These are phyloP conservation scores for Ladona fulva DNA, from an alignment of 1,140 invertebrate species.

Conservation along the genomic window DNA sequence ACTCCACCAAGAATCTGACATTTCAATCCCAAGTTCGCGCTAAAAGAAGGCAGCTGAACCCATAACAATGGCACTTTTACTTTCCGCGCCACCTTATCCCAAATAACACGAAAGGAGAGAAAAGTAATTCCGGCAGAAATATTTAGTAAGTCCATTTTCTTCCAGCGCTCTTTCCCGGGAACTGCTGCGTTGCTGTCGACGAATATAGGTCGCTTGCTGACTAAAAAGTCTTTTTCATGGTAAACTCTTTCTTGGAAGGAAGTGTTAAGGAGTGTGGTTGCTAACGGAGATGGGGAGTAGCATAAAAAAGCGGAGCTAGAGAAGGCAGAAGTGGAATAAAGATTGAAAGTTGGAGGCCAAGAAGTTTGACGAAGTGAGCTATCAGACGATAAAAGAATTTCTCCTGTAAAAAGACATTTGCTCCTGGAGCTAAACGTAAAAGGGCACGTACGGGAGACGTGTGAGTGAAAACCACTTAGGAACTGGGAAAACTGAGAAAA, in stretches of 20 bases:
- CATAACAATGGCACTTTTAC: background rate
- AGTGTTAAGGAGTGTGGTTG: too few species aligned
- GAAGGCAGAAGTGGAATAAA: background rate
- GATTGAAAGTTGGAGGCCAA: background rate
- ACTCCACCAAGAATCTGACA: background rate
- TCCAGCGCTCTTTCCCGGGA: too few species aligned
- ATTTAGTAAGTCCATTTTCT: background rate
- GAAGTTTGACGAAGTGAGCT: background rate
- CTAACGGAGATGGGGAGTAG: too few species aligned
- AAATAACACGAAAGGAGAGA: background rate
- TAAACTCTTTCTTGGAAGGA: too few species aligned
- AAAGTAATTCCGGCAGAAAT: background rate
- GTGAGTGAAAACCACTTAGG: too few species aligned
- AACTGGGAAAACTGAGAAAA: too few species aligned
- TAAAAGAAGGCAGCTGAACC: background rate
- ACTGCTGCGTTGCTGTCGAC: too few species aligned
- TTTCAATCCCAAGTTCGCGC: background rate
- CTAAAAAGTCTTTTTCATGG: too few species aligned
- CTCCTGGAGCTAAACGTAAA: background rate
- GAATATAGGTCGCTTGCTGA: too few species aligned
- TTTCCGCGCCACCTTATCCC: background rate
- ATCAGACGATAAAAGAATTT: background rate
- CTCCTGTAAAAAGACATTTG: background rate
- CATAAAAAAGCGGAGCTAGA: too few species aligned
- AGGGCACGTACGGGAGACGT: background rate